Conservation (phyloP, 1,140 invertebrate genomes). For the Cotesia chilonis region DNA sequence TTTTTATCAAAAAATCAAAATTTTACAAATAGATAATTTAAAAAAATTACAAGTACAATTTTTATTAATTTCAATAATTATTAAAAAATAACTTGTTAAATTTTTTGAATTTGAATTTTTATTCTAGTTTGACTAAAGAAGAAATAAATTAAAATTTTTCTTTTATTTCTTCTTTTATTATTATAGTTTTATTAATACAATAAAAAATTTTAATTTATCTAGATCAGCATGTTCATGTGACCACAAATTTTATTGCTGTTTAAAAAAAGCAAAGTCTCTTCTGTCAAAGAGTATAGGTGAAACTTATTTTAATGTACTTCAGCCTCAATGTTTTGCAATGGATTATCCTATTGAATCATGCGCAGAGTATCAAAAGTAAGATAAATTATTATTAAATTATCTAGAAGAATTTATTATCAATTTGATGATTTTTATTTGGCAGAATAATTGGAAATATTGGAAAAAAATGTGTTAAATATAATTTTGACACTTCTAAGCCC, state of each 20-base stretch:
- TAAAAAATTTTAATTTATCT: not conserved
- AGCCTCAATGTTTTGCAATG: conserved; percentile 67
- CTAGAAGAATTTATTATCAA: conserved; percentile 28
- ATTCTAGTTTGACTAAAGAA: too few relatives aligned
- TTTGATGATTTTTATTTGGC: conserved; percentile 54
- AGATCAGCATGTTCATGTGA: conserved; percentile 72
- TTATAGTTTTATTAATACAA: too few relatives aligned
- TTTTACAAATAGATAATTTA: too few relatives aligned
- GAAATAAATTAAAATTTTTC: too few relatives aligned
- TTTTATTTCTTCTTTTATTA: too few relatives aligned
- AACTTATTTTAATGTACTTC: conserved; percentile 68
- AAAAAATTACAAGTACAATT: too few relatives aligned
- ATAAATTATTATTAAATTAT: conserved; percentile 29
- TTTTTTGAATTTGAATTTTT: too few relatives aligned
- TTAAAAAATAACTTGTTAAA: too few relatives aligned
- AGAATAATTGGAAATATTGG: conserved; percentile 50
- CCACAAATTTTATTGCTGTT: conserved; percentile 66
- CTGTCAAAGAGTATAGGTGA: conserved; percentile 65
- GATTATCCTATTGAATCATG: conserved; percentile 67
- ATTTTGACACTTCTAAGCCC: conserved; percentile 61
- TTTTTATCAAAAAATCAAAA: too few relatives aligned
- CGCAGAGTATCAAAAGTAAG: conserved; percentile 60
- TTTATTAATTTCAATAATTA: too few relatives aligned
- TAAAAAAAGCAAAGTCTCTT: conserved; percentile 61
- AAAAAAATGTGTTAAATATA: conserved; percentile 65